phyloP scores from a whole-genome alignment of 2,797 vertebrate genomes.

The Poecile montanus region DNA sequence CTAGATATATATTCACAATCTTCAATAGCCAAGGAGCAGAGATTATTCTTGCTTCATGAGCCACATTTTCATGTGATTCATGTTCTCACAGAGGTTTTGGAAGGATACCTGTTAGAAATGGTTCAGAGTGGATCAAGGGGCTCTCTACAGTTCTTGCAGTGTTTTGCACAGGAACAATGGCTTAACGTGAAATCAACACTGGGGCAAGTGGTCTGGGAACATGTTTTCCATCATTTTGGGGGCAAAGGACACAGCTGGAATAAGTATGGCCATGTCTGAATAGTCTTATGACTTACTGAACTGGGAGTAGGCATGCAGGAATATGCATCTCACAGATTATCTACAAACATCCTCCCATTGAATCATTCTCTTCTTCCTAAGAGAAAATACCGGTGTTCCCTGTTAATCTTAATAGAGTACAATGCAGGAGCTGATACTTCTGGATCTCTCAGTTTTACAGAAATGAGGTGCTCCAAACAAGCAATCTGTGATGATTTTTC shows the following conservation, averaged over 20 bases:
- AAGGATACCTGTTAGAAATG: not conserved
- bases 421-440: not conserved
- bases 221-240: not conserved
- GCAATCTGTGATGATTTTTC: not conserved
- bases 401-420: not conserved
- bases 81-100: not conserved
- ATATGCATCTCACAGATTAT: not conserved
- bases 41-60: not conserved
- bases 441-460: not conserved
- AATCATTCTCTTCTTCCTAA: not conserved
- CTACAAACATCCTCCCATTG: not conserved
- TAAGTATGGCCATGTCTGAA: not conserved
- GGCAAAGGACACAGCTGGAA: not conserved
- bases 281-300: not conserved
- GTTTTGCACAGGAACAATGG: not conserved
- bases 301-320: not conserved
- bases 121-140: not conserved
- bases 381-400: not conserved
- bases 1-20: not conserved
- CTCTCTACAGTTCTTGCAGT: not conserved
- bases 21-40: not conserved
- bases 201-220: not conserved
- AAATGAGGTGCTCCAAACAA: not conserved
- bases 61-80: not conserved
- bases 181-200: rapidly evolving